Base-by-base conservation (phyloP, 2,113 vertebrate genomes). In the Elaphurus davidianus region DNA sequence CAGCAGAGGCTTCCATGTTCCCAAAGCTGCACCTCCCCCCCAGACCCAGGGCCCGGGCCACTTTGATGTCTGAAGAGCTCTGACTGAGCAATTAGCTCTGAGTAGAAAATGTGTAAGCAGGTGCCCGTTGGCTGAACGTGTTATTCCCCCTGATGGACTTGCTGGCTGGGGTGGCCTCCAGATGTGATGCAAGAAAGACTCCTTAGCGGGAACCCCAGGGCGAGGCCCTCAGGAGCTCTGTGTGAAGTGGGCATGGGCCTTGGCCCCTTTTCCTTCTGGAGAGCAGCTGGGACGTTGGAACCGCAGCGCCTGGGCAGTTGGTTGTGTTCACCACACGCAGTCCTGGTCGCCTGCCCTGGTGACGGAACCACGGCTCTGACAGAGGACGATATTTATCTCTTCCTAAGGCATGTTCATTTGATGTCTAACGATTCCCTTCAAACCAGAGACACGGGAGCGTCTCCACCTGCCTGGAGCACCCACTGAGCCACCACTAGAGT, bases 221-320 rank as follows among this genome's bases (percentile, higher is more conserved):
- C 6, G 0, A 79, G 15, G 28, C 40, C 36, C 47, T 54, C 16
- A 6, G 43, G 30, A 13, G 6, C 6, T 13, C 33, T n/a, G 0
- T 1, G 1, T 17, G 40, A 25, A 10, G 15, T 13, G 10, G 59
- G 27, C 0, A 0, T n/a, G 23, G 33, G 27, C 43, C 57, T 60
- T 8, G 2, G 5, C 54, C 36, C 43, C 47, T 50, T 9, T 76
- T 84, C 47, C 15, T 78, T n/a, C 2, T 0, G 17, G 15, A n/a
- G 30, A 8, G 21, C 1, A 6, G 23, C 45, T 50, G 40, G 12
- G 6, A 3, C 1, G 0, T 4, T 16, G 43, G 15, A 45, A n/a
- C 11, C 0, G 7, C 15, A 3, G 43, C 23, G 12, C 64, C 40
- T 16, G 10, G 40, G 28, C 85, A 27, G 5, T 21, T 5, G 12